Evolutionary conservation across 30 jellyfish, hydroid and myxozoan genomes (phyloP).

Genomic region (Aurelia sp.): DNA sequence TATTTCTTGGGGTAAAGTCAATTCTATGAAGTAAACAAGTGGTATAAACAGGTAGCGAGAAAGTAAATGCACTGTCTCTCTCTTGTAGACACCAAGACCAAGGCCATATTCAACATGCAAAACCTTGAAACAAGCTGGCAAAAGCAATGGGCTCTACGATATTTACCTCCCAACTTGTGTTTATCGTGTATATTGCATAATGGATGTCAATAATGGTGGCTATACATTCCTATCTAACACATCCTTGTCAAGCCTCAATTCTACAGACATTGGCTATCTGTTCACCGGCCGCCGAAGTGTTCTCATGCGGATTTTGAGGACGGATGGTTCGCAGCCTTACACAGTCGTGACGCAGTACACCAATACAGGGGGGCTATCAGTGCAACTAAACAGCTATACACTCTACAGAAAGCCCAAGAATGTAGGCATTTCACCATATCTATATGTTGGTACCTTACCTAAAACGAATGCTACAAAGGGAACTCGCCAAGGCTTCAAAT

Average conservation of each 20-base stretch:
- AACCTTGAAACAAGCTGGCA: conserved; percentile 2
- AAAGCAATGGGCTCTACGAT: conserved; percentile 3
- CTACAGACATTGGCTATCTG: conserved; percentile 22
- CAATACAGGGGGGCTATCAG: conserved; percentile 28
- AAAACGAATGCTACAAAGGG: not conserved
- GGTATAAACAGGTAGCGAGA: too few species aligned
- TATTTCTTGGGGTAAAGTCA: too few species aligned
- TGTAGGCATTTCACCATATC: conserved; percentile 19
- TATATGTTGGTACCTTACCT: conserved; percentile 49
- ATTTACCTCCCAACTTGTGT: conserved; percentile 45
- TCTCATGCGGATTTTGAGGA: conserved; percentile 30
- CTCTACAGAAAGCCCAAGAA: conserved; percentile 36
- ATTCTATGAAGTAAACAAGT: too few species aligned
- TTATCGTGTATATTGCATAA: conserved; percentile 41
- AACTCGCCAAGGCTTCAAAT: conserved; percentile 19
- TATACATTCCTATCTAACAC: conserved; percentile 50
- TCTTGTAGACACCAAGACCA: too few species aligned
- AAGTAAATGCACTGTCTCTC: too few species aligned
- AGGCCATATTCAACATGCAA: conserved; percentile 38
- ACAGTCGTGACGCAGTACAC: conserved; percentile 42
- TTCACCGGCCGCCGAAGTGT: conserved; percentile 42
- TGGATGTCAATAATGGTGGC: conserved; percentile 66
- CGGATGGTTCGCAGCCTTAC: conserved; percentile 60
- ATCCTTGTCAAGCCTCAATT: conserved; percentile 25
- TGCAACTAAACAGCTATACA: conserved; percentile 10